These are phyloP conservation scores for Muraenolepis orangiensis DNA, from an alignment of 2,797 vertebrate species.

Conservation along the genomic window DNA sequence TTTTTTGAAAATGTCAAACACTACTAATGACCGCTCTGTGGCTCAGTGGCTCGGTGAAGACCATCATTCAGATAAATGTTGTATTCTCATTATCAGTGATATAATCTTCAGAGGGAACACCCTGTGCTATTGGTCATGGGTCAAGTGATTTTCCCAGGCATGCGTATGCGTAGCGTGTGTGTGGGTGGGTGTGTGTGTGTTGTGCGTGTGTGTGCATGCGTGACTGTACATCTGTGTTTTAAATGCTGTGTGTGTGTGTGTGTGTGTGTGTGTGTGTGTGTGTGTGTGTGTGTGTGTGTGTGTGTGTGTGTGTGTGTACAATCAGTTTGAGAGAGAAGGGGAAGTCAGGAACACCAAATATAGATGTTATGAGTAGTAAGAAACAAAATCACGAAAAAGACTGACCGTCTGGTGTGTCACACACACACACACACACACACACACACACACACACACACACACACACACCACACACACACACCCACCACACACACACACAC, in stretches of 20 bases:
- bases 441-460: slow-evolving; percentile 1
- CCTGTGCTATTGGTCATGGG: slow-evolving; percentile 61
- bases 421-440: background rate
- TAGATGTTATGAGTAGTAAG: slow-evolving; percentile 42
- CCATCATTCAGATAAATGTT: slow-evolving; percentile 25
- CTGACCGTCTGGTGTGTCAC: slow-evolving; percentile 31
- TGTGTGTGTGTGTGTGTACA: slow-evolving; percentile 21
- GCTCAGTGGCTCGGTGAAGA: background rate
- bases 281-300: slow-evolving; percentile 8
- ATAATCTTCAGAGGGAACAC: slow-evolving; percentile 67
- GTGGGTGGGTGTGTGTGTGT: slow-evolving; percentile 20
- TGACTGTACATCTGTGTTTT: slow-evolving; percentile 16
- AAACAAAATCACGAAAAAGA: slow-evolving; percentile 51
- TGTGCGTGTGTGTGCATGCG: slow-evolving; percentile 42
- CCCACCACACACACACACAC: background rate
- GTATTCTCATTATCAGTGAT: slow-evolving; percentile 67
- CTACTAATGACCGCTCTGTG: slow-evolving; percentile 13
- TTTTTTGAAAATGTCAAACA: slow-evolving; percentile 27
- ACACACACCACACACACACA: too few species aligned
- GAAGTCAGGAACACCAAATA: slow-evolving; percentile 54
- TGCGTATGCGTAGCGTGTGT: slow-evolving; percentile 60
- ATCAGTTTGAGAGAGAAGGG: slow-evolving; percentile 41
- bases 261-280: background rate
- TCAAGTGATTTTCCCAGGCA: slow-evolving; percentile 75
- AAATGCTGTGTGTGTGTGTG: slow-evolving; percentile 20